phyloP scores from a whole-genome alignment of 2,888 invertebrate genomes.

The Criorhina ranunculi region DNA sequence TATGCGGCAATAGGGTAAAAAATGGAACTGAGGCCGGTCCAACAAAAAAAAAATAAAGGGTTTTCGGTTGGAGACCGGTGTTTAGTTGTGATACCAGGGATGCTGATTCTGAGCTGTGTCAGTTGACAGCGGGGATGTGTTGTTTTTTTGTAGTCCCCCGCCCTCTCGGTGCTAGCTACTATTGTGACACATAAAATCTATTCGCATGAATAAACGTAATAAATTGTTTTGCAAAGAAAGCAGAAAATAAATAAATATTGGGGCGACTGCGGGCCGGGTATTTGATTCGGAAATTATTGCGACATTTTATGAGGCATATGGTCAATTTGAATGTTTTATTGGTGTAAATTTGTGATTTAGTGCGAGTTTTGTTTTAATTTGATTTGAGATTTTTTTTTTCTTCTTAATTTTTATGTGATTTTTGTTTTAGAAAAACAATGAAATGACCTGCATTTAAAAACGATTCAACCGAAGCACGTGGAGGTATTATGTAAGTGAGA shows the following conservation, averaged over 20 bases:
- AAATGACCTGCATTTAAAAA: neutral
- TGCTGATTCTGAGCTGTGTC: conserved; percentile 62
- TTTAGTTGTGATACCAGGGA: conserved; percentile 63
- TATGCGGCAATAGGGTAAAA: conserved; percentile 53
- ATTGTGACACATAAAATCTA: conserved; percentile 74
- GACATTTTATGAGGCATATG: conserved; percentile 77
- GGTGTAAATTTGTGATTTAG: conserved; percentile 72
- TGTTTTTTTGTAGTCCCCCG: conserved; percentile 12
- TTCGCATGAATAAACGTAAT: conserved; percentile 75
- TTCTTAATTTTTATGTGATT: neutral
- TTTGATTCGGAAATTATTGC: conserved; percentile 73
- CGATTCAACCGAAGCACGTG: too few species aligned
- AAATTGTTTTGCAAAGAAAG: conserved; percentile 75
- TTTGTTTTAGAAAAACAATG: neutral
- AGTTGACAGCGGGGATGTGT: conserved; percentile 63
- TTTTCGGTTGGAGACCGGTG: conserved; percentile 50
- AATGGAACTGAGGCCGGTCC: neutral
- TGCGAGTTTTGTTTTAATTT: conserved; percentile 23
- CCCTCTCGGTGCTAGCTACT: conserved; percentile 21
- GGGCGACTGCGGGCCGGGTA: conserved; percentile 51
- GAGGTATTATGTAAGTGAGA: too few species aligned
- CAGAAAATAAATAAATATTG: conserved; percentile 71
- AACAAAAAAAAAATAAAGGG: conserved; percentile 47
- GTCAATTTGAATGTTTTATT: conserved; percentile 76
- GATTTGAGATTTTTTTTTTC: conserved; percentile 35